Evolutionary conservation across 1,140 invertebrate species (phyloP).

Genomic region (Ooceraea biroi): DNA sequence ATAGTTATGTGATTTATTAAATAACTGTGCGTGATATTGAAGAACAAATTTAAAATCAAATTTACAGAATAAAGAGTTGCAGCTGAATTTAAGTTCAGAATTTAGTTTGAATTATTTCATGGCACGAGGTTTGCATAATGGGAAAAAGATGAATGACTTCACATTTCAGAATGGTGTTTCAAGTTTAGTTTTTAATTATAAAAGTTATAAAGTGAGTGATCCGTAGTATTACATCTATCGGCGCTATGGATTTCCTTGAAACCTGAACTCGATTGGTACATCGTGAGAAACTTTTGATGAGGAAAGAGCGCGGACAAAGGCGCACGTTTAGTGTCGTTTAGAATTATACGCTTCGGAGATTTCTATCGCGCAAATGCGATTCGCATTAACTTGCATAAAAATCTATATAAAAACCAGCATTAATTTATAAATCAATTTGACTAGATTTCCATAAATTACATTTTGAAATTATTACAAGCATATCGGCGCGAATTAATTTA

Average conservation of each 20-base stretch:
- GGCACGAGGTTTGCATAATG: not conserved
- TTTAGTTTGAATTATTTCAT: not conserved
- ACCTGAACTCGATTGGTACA: not conserved
- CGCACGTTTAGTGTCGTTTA: constrained; percentile 23
- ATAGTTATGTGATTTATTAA: not conserved
- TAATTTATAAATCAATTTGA: not conserved
- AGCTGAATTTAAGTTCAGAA: too few relatives aligned
- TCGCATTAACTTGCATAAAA: not conserved
- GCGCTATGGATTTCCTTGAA: not conserved
- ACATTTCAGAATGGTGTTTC: not conserved
- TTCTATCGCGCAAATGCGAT: constrained; percentile 9
- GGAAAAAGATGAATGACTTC: not conserved
- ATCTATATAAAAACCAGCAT: not conserved
- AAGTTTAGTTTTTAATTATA: not conserved
- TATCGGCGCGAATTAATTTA: not conserved
- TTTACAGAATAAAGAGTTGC: too few relatives aligned
- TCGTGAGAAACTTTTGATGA: not conserved
- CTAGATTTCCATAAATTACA: too few relatives aligned
- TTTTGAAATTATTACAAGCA: not conserved
- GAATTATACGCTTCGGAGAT: constrained; percentile 5
- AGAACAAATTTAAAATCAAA: not conserved
- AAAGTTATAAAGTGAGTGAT: not conserved
- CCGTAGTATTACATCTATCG: not conserved
- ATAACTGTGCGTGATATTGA: too few relatives aligned
- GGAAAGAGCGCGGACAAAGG: constrained; percentile 11